Base-by-base conservation (phyloP, 1,140 invertebrate genomes). In the Caenorhabditis inopinata region DNA sequence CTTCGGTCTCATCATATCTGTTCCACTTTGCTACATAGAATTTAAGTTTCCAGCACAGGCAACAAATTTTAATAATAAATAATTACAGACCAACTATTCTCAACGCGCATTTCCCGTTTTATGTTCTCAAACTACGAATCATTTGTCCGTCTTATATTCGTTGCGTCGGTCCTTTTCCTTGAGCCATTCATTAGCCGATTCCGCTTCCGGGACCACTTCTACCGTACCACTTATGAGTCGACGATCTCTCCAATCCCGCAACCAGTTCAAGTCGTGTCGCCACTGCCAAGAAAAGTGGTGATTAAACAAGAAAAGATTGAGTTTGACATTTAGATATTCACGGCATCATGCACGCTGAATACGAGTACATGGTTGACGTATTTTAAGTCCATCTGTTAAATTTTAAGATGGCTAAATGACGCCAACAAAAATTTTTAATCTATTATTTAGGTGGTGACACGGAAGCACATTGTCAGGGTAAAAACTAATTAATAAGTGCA, bases 111-210 rank as follows among this genome's bases (percentile, higher is more conserved):
- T 12, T 25, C 58, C 11, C 58, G 58, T 21, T 79, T 79, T 58
- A 68, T 79, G 77, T 79, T 58, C 38, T 79, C 68, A 18, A 58
- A 68, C 6, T 68, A 79, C 53, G 77, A 79, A 46, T 58, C 53
- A 2, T 79, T 79, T 38, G 53, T 79, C 21, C 53, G 77, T 27
- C 77, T 79, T 38, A 45, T 79, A 51, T 79, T 68, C 38, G n/a
- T 79, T 18, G 68, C 53, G 18, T 23, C 77, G 7, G 23, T 79
- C 23, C 58, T 68, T 42, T 32, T 68, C 12, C 32, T 68, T 9
- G 58, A 68, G 21, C 58, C 58, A 18, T 68, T 16, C 32, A 68
- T 38, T 32, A 68, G 58, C 12, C 58, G 58, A 21, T 68, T 68
- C 58, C 58, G 58, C 16, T 68, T 68, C 58, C 58, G 58, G 18